Percentiles rank a stretch among this genome's conserved stretches.
Conservation (phyloP, 1,140 invertebrate species). For the Brachionus paranguensis region DNA sequence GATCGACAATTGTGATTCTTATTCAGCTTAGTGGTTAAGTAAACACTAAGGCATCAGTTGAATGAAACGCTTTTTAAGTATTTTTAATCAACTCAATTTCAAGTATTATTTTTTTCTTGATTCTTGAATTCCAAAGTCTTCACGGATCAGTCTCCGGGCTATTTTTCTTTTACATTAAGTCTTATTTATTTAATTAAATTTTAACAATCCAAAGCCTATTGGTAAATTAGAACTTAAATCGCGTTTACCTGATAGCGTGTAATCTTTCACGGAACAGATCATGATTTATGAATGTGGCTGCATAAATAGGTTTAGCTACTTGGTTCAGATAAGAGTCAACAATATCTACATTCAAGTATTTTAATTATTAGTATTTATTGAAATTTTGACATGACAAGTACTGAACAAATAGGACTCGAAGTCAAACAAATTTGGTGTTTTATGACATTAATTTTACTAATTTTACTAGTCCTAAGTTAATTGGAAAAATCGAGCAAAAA, state of each 20-base stretch:
- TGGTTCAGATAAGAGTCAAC: background rate
- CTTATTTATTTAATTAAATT: background rate
- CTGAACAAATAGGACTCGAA: background rate
- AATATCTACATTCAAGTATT: background rate
- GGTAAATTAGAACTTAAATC: background rate
- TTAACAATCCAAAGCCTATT: background rate
- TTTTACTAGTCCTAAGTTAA: background rate
- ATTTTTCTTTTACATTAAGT: background rate
- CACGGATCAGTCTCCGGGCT: background rate
- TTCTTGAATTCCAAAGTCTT: background rate
- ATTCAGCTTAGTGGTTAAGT: background rate
- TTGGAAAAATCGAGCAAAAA: background rate
- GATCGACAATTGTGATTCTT: background rate
- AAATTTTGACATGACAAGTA: constrained; percentile 20
- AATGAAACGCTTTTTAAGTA: background rate
- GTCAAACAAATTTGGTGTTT: background rate
- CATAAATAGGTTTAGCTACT: background rate
- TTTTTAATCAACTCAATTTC: background rate
- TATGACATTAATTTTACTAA: background rate
- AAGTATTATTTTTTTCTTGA: background rate
- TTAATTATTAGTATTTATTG: background rate
- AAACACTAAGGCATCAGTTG: background rate
- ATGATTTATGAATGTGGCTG: background rate
- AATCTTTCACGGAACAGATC: background rate
- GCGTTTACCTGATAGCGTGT: background rate